These are phyloP conservation scores for Pteromalus puparum DNA, from an alignment of 1,140 invertebrate species.

Conservation along the genomic window DNA sequence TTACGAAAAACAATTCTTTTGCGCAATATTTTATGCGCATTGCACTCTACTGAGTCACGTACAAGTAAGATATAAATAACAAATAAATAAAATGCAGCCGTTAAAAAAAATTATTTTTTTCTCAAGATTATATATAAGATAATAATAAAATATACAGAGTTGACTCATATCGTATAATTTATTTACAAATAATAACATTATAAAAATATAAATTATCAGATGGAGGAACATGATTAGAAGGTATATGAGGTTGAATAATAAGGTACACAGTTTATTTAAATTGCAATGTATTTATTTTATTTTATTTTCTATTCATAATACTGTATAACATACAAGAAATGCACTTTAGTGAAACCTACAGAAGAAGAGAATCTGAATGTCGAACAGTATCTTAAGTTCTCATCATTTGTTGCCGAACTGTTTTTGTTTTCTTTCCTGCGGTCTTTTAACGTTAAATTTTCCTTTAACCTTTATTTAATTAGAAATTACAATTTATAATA, in stretches of 20 bases:
- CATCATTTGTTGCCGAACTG: conserved; percentile 62
- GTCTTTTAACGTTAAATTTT: conserved; percentile 58
- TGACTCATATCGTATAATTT: background rate
- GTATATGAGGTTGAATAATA: background rate
- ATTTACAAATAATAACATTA: background rate
- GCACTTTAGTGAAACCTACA: conserved; percentile 91
- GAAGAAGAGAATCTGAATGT: conserved; percentile 84
- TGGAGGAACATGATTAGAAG: background rate
- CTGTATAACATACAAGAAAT: conserved; percentile 93
- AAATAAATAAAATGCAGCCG: too few relatives aligned
- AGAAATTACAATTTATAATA: conserved; percentile 58
- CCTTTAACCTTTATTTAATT: conserved; percentile 34
- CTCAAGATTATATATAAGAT: too few relatives aligned
- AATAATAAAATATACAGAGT: too few relatives aligned
- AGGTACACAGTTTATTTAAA: conserved; percentile 38
- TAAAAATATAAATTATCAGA: background rate
- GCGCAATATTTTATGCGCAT: too few relatives aligned
- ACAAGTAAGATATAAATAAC: too few relatives aligned
- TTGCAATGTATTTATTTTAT: conserved; percentile 57
- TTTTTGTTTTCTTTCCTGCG: conserved; percentile 59
- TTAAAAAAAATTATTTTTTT: too few relatives aligned
- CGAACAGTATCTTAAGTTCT: conserved; percentile 65
- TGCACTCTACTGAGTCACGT: too few relatives aligned
- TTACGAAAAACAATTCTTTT: too few relatives aligned
- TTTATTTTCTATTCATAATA: conserved; percentile 83